Base-by-base conservation (phyloP, 2,797 vertebrate genomes). In the Eupleurogrammus muticus region DNA sequence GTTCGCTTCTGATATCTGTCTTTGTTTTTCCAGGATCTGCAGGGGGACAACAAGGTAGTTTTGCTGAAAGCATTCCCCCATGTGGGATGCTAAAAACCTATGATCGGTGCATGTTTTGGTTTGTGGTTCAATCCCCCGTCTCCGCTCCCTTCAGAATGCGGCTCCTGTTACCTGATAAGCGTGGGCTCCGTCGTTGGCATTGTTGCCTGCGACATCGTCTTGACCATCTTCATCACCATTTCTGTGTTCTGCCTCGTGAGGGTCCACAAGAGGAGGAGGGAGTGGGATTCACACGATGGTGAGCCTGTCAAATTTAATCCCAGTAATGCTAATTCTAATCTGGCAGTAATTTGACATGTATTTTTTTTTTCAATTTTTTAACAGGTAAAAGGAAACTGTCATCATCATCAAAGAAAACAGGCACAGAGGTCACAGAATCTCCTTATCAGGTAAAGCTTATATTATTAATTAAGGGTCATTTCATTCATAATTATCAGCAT, bases 391-490 rank as follows among this genome's bases (percentile, higher is more conserved):
- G 71, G 62, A 92, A 80, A 75, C 20, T 66, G 16, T 58, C 74
- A 19, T 77, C 86, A 24, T 71, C 85, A 11, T 86, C 86, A 66
- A 92, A 79, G 72, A 88, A 89, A 74, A 92, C 81, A 40, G 36
- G 78, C 36, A 20, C 84, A 71, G 93, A 94, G 61, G 79, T 85
- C 55, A 82, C 87, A 58, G 94, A 95, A 73, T 94, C 93, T 24
- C 92, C 92, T n/a, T 94, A 95, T 64, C 94, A 95, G 94, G 94
- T 94, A 86, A 71, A 34, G 7, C 11, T 11, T 54, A 50, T 34
- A 20, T 51, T 34, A 16, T 5, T 13, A 32, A 10, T 38, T 8
- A 21, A 2, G 14, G 19, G 23, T 35, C 19, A 36, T 64, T 52
- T 32, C 9, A 49, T 21, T 21, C 14, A 28, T 20, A 49, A 21